phyloP scores from a whole-genome alignment of 2,888 invertebrate genomes.

The Antheraea assamensis region DNA sequence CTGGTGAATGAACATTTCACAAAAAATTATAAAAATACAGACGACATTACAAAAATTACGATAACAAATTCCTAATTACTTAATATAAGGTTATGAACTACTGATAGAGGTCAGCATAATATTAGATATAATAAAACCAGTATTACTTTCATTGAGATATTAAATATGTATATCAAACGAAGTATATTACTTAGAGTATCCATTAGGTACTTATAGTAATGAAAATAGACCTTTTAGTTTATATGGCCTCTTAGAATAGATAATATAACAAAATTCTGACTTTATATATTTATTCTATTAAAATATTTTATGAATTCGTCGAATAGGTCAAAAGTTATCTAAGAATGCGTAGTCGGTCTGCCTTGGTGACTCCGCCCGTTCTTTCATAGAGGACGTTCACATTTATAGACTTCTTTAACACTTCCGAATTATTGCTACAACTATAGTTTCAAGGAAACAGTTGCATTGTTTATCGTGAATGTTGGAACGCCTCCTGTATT shows the following conservation, averaged over 20 bases:
- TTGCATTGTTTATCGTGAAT: not conserved
- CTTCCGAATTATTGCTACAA: not conserved
- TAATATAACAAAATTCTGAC: not conserved
- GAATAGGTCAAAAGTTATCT: not conserved
- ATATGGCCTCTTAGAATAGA: not conserved
- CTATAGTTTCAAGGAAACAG: not conserved
- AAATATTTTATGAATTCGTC: not conserved
- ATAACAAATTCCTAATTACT: not conserved
- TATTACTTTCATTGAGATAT: not conserved
- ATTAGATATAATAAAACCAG: not conserved
- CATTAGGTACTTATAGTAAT: not conserved
- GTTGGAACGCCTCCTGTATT: not conserved
- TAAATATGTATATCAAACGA: not conserved
- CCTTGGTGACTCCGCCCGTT: not conserved
- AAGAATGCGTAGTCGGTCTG: not conserved
- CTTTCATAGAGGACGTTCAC: slow-evolving; percentile 13
- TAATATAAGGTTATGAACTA: not conserved
- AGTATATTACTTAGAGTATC: not conserved
- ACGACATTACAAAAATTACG: too few relatives aligned
- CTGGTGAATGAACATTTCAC: too few relatives aligned
- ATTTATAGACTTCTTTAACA: not conserved
- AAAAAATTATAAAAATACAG: too few relatives aligned
- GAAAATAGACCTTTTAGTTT: not conserved
- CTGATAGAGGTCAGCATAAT: not conserved
- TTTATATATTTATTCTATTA: not conserved